Evolutionary conservation across 2,888 invertebrate genomes (phyloP), one percentile per base, ranked within the genome.

Genomic region (Drosophila meridionalis): DNA sequence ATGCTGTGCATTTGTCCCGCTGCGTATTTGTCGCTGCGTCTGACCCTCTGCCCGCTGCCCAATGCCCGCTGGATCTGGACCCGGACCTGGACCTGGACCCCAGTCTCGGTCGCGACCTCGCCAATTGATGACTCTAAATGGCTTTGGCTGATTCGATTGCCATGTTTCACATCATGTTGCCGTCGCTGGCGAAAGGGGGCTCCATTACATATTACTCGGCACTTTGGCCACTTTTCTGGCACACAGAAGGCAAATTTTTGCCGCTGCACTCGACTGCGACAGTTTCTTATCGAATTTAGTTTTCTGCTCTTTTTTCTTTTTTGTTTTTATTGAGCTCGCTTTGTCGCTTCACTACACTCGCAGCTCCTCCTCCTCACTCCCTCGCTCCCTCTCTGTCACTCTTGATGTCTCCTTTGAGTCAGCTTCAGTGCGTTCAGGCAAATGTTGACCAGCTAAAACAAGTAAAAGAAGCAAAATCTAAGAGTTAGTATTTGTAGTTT

Each of bases 121-220:
- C 76, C 82, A 86, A 85, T 85, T 88, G 85, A 85, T 85, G 85
- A 88, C 88, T 86, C 88, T 85, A 85, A 88, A 85, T 85, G 88
- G 85, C 82, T 86, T 80, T 88, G 84, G 85, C 86, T 85, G 85
- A 85, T 85, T 85, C 85, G 88, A 85, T 85, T 88, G 85, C 88
- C 85, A 85, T 85, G 85, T 85, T 85, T 85, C 85, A 85, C 85
- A 85, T 85, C 85, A 85, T 85, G 85, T 85, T 80, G 87, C 84
- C 84, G 80, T 87, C 87, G 59, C 71, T 72, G 85, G 86, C 84
- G 50, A 87, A 87, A 82, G 82, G 82, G 75, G 75, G 72, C 78
- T 88, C 86, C 86, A 83, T 85, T 88, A 86, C 88, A 82, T 82
- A 88, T 88, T 85, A 85, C 78, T 83, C 85, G 86, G 86, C 88